phyloP scores from a whole-genome alignment of 2,888 invertebrate genomes.

The Dicyrtomina minuta region DNA sequence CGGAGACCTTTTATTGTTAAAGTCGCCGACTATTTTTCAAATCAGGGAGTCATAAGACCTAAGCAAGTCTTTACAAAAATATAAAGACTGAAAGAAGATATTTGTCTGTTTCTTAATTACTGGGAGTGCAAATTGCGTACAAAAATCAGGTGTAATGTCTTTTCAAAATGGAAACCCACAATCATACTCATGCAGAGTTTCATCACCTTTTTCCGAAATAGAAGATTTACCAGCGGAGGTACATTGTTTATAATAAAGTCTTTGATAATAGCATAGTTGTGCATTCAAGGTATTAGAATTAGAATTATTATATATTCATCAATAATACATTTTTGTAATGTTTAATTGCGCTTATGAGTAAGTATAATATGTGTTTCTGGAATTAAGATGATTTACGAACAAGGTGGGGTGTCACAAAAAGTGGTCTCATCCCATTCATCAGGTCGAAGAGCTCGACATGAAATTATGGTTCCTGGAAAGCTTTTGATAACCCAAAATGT shows the following conservation, averaged over 20 bases:
- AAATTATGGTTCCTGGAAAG: conserved; percentile 49
- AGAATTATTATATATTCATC: neutral
- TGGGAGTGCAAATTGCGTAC: no score
- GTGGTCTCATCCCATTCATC: conserved; percentile 35
- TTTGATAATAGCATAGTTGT: neutral
- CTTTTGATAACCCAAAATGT: conserved; percentile 52
- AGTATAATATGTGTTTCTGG: conserved; percentile 20
- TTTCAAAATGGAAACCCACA: neutral
- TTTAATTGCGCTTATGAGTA: no score
- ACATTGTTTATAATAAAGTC: neutral
- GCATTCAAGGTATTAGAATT: neutral
- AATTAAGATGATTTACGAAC: conserved; percentile 50
- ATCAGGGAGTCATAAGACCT: no score
- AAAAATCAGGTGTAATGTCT: neutral
- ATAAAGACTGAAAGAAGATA: no score
- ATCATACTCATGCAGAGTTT: conserved; percentile 10
- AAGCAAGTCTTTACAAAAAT: no score
- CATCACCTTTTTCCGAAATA: conserved; percentile 28
- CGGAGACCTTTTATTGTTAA: no score
- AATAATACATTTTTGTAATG: conserved; percentile 3
- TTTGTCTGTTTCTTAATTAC: no score
- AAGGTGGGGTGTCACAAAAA: conserved; percentile 50
- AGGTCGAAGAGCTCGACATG: conserved; percentile 36
- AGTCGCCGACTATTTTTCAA: no score
- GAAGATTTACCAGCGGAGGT: conserved; percentile 37